Evolutionary conservation across 2,113 vertebrate species (phyloP).

Genomic region (Rhea americana): DNA sequence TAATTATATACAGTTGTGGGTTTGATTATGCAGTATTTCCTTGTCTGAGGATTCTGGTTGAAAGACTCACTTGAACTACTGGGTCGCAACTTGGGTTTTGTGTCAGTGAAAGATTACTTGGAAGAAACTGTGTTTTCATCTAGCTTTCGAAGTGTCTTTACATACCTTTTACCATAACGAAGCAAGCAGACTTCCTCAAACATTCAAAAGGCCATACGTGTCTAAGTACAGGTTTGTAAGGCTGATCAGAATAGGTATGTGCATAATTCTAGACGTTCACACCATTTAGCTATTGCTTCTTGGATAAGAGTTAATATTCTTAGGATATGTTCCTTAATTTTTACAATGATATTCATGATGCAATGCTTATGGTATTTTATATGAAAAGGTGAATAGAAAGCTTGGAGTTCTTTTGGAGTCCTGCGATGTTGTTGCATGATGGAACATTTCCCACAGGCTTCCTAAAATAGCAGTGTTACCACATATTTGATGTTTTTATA

Average conservation of each 20-base stretch:
- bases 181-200: neutral
- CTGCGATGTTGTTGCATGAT: neutral
- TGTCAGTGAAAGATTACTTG: neutral
- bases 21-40: neutral
- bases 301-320: neutral
- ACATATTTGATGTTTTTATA: neutral
- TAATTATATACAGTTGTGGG: fast-evolving
- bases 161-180: neutral
- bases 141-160: neutral
- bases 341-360: neutral
- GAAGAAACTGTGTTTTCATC: neutral
- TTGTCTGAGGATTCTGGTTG: neutral
- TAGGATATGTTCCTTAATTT: neutral
- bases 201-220: neutral
- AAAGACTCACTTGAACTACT: neutral
- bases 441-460: neutral
- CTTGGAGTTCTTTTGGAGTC: neutral
- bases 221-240: neutral
- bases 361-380: neutral
- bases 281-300: neutral
- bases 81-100: neutral
- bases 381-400: neutral
- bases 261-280: neutral
- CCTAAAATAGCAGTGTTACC: neutral
- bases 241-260: neutral